Evolutionary conservation across 1,140 invertebrate species (phyloP), one percentile per base, ranked within the genome.

Genomic region (Schlechtendalia chinensis): DNA sequence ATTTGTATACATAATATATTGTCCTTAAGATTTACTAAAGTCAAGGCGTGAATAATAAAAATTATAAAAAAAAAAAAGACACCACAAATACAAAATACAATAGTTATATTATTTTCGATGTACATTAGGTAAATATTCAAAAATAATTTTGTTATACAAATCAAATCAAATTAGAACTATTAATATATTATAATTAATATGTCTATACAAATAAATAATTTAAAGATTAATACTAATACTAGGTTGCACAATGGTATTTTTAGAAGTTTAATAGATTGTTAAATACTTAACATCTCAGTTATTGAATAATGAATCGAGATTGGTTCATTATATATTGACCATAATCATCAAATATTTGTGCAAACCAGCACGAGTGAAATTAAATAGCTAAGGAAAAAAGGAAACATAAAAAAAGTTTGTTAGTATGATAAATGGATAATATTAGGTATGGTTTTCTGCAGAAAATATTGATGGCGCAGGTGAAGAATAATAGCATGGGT

Each of bases 401-500:
- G 53, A 47, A 56, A 47, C 81, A 72, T 12, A 72, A 54, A 29
- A 29, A 72, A 29, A 22, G n/a, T 67, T 54, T 72, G 14, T 69
- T 69, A 50, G n/a, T 50, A 24, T 12, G 17, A 19, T 72, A 29
- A 47, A 72, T 27, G 27, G 63, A 81, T 82, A 12, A 80, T 74
- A 39, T 67, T 67, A 82, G 17, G 47, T 81, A 27, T 82, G 79
- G 27, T 58, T 63, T 58, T 72, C 61, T 19, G 75, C 32, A n/a
- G 75, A 59, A 79, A 79, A 79, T 79, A 79, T 79, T 61, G 75
- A 79, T 17, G 75, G 75, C 29, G 75, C 75, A 0, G 75, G 56
- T 63, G 75, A 79, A 47, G 75, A 79, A 79, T 79, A 79, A 79
- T 79, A 79, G 39, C 75, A 79, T 47, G 75, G 75, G 39, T 79